A percentile compares a stretch with the other conserved stretches of the same genome.
These are phyloP conservation scores for Sardinella longiceps DNA, from an alignment of 2,797 vertebrate genomes.

Conservation along the genomic window DNA sequence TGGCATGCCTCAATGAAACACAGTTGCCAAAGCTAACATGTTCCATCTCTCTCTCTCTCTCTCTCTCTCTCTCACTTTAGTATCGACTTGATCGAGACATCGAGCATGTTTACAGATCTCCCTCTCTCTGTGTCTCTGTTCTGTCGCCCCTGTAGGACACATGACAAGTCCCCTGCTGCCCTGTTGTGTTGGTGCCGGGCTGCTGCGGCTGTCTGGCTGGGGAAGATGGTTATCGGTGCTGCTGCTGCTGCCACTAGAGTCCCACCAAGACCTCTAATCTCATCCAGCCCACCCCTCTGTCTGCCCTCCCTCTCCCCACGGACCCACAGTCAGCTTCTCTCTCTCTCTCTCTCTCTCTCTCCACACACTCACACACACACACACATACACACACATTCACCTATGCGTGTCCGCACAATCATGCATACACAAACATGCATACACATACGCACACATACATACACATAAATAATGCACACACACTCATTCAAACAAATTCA, in stretches of 20 bases:
- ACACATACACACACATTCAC: not conserved
- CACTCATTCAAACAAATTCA: not conserved
- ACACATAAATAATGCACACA: not conserved
- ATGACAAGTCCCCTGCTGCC: not conserved
- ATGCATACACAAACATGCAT: not conserved
- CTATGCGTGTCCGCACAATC: not conserved
- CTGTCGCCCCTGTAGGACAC: not conserved
- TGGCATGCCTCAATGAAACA: too few relatives aligned
- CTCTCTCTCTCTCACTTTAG: too few relatives aligned
- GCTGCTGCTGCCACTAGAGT: not conserved
- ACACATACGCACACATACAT: not conserved
- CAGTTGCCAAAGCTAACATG: too few relatives aligned
- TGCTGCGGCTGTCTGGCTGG: constrained; percentile 6
- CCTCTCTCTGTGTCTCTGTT: not conserved
- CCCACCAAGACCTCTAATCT: constrained; percentile 28
- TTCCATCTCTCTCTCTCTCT: too few relatives aligned
- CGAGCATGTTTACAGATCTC: not conserved
- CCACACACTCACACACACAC: not conserved
- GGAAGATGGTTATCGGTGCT: not conserved
- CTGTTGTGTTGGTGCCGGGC: constrained; percentile 6
- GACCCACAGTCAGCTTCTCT: not conserved
- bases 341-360: not conserved
- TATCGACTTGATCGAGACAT: not conserved
- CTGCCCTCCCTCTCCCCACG: constrained; percentile 22
- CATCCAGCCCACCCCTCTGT: not conserved